A percentile compares a stretch with the other conserved stretches of the same genome.
These are phyloP conservation scores for Eupithecia subumbrata DNA, from an alignment of 2,888 invertebrate species.

Conservation along the genomic window DNA sequence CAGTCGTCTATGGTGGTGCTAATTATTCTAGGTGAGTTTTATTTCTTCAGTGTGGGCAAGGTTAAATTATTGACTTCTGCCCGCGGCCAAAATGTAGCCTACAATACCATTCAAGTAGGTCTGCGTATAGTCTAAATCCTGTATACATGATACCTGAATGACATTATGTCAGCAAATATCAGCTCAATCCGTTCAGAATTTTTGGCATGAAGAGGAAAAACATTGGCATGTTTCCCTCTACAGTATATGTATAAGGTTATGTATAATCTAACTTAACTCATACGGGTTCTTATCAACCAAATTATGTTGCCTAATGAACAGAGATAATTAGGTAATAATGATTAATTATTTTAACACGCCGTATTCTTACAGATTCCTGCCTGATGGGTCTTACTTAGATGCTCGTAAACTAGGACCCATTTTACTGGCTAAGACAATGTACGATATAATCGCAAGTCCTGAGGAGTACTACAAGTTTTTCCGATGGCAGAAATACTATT, in stretches of 20 bases:
- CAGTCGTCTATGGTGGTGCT: slow-evolving; percentile 87
- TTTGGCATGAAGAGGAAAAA: neutral
- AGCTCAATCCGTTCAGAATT: no score
- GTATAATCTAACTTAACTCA: neutral
- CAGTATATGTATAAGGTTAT: neutral
- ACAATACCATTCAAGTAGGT: neutral
- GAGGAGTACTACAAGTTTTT: slow-evolving; percentile 60
- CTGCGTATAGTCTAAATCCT: no score
- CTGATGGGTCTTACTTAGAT: slow-evolving; percentile 64
- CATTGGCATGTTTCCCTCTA: neutral
- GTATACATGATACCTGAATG: no score
- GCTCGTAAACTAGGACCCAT: slow-evolving; percentile 56
- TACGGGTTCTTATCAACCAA: neutral
- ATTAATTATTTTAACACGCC: neutral
- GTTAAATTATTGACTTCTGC: neutral
- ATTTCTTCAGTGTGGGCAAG: neutral
- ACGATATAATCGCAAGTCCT: slow-evolving; percentile 53
- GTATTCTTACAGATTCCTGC: slow-evolving; percentile 61
- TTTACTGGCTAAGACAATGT: slow-evolving; percentile 58
- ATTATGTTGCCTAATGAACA: neutral
- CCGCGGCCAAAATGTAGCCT: neutral
- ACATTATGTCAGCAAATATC: no score
- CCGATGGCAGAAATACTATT: slow-evolving; percentile 65
- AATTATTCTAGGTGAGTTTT: slow-evolving; percentile 80
- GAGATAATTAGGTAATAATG: neutral